Base-by-base conservation (phyloP, 2,888 invertebrate species). In the Chorisops tibialis region DNA sequence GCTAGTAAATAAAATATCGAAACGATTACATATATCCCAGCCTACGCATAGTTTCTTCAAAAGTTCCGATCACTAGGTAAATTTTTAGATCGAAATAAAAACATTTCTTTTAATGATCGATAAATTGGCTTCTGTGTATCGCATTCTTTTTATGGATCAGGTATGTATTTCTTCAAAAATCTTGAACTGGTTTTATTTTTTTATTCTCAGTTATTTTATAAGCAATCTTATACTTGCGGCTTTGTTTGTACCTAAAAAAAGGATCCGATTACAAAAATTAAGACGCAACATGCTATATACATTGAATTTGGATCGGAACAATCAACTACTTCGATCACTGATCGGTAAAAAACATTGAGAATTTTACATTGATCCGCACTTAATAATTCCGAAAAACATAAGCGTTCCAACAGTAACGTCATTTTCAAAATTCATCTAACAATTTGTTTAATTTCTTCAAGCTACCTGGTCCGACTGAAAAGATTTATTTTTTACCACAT, bases 71-170 rank as follows among this genome's bases (percentile, higher is more conserved):
- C 56, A 43, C 24, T 30, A 30, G 30, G 30, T 30, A 30, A 43
- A 56, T 56, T 43, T 45, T n/a, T 43, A 43, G 45, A 56, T 56
- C 21, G 3, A 41, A 38, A 19, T 21, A 11, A 21, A 47, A 41
- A 41, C 52, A 41, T 21, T 22, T 48, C 1, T 56, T 56, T 45
- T 56, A 56, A 56, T 56, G 56, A 45, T 56, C 24, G 56, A 45
- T 45, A 35, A 45, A 56, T 24, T 56, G 43, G 56, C 56, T 56
- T 56, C 56, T 56, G 56, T 56, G 56, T 56, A 43, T 47, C 43
- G n/a, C 47, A 47, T 11, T 16, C 5, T 39, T 47, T 47, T 47
- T 21, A 21, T 22, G 19, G 21, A 47, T n/a, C 21, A 19, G n/a
- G n/a, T 18, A 22, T 47, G 4, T 22, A 47, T 47, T 21, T 43